Base-by-base conservation (phyloP, 2,113 vertebrate genomes). In the Petrocephalus microphthalmus region DNA sequence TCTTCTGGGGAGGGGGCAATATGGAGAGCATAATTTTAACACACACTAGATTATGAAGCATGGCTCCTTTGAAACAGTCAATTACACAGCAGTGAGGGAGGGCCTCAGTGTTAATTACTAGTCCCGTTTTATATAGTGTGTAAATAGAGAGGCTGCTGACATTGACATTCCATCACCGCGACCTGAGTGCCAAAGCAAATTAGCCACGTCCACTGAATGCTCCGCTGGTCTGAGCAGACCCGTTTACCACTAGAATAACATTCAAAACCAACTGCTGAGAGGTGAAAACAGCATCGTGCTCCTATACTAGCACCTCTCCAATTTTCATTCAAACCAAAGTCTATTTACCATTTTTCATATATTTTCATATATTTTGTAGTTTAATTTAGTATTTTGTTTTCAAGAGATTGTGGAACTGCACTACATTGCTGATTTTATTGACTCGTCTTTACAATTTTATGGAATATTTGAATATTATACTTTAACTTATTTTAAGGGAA, bases 121-220 rank as follows among this genome's bases (percentile, higher is more conserved):
- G 92, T 92, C 90, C 71, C 91, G 90, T 94, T 95, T 95, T 95
- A 94, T 96, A 94, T 93, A 94, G 96, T 96, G 96, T 95, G 97
- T 99, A 99, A 99, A 99, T 99, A 99, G 98, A 98, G 96, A 96
- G 97, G 95, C 91, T 96, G 97, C 98, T 99, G 98, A 99, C 98
- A 99, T 97, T 98, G 97, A 97, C 98, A 99, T 99, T 99, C 97
- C 98, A 98, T 98, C 97, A 97, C 94, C 95, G 90, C 94, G 95
- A 96, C 96, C 96, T 95, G 95, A 95, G 95, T 94, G 93, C 97
- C 93, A 94, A 25, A 96, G 95, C 96, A 96, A 96, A 96, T 95
- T 96, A 97, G 96, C 93, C 92, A 93, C 94, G 94, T 33, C 85
- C 37, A 93, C 93, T 94, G 93, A 92, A 91, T 93, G 92, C 92